Base-by-base conservation (phyloP, 2,797 vertebrate genomes). In the Loriculus beryllinus region DNA sequence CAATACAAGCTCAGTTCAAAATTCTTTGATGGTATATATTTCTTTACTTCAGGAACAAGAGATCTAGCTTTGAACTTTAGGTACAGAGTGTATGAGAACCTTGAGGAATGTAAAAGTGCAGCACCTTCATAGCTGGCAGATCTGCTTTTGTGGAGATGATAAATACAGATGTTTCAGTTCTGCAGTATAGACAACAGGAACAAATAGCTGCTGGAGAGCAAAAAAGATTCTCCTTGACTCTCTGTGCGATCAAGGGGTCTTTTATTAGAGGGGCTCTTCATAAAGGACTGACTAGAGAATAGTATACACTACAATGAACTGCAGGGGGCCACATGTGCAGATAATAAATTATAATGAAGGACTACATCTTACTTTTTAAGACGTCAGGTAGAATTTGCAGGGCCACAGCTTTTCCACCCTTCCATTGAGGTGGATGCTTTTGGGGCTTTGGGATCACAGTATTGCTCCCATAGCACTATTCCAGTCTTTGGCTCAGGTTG, bases 351-450 rank as follows among this genome's bases (percentile, higher is more conserved):
- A 22, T 9, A 77, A 42, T 47, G 31, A 56, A 91, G 45, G 45
- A 64, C 7, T 37, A 56, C 11, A 77, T 3, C 40, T 93, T 60
- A 64, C 56, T 45, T 83, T 76, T 81, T 49, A 43, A 68, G 60
- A 37, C 12, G 26, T 63, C 1, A 1, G 9, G 14, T 68, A 71
- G 52, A 72, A 43, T 89, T 71, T 86, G 14, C 15, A 42, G 20
- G 23, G 26, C 26, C 25, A 52, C 8, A 51, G 42, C 12, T 57
- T 57, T 25, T 35, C 17, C 51, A 26, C 6, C 12, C 12, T 31
- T 60, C 37, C 1, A 0, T 11, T n/a, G 16, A 57, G 26, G 22
- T 1, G 0, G 29, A 56, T 37, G 19, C 8, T 51, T 67, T 65
- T 19, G 18, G 22, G 25, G n/a, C 4, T 45, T 45, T 51, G 29